A percentile compares a stretch with the other conserved stretches of the same genome.
Evolutionary conservation across 2,888 invertebrate species (phyloP).

Genomic region (Cantharis lateralis): DNA sequence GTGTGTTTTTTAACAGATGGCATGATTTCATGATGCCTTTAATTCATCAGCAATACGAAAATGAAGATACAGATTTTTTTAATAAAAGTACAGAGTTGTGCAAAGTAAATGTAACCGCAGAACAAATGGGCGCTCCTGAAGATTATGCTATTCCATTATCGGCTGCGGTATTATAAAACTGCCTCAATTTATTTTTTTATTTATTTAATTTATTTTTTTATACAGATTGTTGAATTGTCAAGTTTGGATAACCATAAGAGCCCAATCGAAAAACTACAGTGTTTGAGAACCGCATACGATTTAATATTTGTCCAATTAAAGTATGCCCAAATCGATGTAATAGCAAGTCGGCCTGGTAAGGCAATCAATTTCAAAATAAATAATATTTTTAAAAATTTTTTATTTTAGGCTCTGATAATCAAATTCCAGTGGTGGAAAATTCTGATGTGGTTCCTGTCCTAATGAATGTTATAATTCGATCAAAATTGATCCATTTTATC

Average conservation of each 20-base stretch:
- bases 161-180: slow-evolving; percentile 50
- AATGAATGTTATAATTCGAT: slow-evolving; percentile 53
- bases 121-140: slow-evolving; percentile 53
- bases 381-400: neutral
- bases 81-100: slow-evolving; percentile 49
- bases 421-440: slow-evolving; percentile 48
- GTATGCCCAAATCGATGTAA: slow-evolving; percentile 53
- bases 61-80: slow-evolving; percentile 49
- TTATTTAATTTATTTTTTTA: slow-evolving; percentile 25
- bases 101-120: slow-evolving; percentile 49
- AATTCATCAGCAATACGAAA: slow-evolving; percentile 43
- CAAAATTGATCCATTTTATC: slow-evolving; percentile 53
- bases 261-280: slow-evolving; percentile 56
- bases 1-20: slow-evolving; percentile 40
- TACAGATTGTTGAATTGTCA: slow-evolving; percentile 56
- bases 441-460: slow-evolving; percentile 53
- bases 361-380: neutral
- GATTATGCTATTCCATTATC: slow-evolving; percentile 52
- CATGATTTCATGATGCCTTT: slow-evolving; percentile 50
- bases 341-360: slow-evolving; percentile 47
- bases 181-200: neutral
- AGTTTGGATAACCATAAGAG: slow-evolving; percentile 52
- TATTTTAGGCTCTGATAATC: slow-evolving; percentile 42
- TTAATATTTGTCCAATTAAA: slow-evolving; percentile 58
- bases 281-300: slow-evolving; percentile 55